phyloP scores from a whole-genome alignment of 1,140 invertebrate species.

The Coelopa frigida region DNA sequence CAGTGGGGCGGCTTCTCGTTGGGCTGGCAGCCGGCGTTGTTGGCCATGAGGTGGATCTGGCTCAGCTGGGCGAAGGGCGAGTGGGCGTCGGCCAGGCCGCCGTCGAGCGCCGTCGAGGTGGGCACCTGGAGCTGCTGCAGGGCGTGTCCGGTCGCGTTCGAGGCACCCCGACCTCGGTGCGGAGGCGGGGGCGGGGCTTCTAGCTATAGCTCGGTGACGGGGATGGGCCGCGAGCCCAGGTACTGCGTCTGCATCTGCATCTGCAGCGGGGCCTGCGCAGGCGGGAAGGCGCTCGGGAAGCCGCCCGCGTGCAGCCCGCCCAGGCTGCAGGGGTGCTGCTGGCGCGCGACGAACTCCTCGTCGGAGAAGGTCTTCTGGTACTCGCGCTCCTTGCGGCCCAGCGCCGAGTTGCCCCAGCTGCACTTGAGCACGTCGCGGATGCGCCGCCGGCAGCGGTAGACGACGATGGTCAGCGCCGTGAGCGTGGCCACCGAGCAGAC shows the following conservation, averaged over 20 bases:
- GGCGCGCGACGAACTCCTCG: slow-evolving; percentile 70
- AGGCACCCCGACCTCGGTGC: slow-evolving; percentile 36
- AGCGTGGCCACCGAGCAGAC: slow-evolving; percentile 61
- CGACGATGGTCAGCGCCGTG: slow-evolving; percentile 58
- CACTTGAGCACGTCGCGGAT: slow-evolving; percentile 74
- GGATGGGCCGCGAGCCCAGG: slow-evolving; percentile 62
- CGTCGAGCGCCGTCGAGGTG: slow-evolving; percentile 14
- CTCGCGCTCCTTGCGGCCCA: slow-evolving; percentile 73
- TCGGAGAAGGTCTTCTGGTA: slow-evolving; percentile 83
- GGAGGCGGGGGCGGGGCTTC: slow-evolving; percentile 50
- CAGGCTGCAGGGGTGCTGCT: slow-evolving; percentile 51
- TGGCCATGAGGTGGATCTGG: slow-evolving; percentile 43
- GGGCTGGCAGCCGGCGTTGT: slow-evolving; percentile 18
- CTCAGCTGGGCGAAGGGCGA: slow-evolving; percentile 40
- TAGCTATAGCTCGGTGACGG: slow-evolving; percentile 90
- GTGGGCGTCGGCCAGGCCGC: slow-evolving; percentile 21
- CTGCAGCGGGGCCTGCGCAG: slow-evolving; percentile 31
- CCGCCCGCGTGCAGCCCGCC: slow-evolving; percentile 47
- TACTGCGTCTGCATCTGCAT: slow-evolving; percentile 30
- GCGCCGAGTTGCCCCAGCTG: slow-evolving; percentile 66
- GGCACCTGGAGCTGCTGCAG: slow-evolving; percentile 39
- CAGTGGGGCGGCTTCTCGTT: slow-evolving; percentile 18
- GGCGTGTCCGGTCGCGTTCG: slow-evolving; percentile 9
- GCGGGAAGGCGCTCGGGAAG: slow-evolving; percentile 25
- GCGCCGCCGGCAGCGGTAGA: slow-evolving; percentile 68